These are phyloP conservation scores for Scrobipalpa costella DNA, from an alignment of 2,888 invertebrate species.

Conservation along the genomic window DNA sequence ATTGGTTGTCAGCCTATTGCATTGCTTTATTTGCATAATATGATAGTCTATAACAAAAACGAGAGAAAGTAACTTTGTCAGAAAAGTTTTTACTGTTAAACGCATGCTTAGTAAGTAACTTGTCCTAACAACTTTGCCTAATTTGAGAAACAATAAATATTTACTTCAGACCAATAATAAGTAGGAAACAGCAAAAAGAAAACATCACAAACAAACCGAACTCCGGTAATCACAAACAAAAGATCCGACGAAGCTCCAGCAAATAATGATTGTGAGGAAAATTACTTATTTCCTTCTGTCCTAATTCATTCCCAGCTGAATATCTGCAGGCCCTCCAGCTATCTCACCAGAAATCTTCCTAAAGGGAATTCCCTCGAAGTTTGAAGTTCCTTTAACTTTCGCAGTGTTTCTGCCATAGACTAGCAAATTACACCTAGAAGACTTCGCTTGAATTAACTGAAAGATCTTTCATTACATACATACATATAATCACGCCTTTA, in stretches of 20 bases:
- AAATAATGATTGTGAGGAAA: background rate
- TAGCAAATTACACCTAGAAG: background rate
- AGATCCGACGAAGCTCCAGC: background rate
- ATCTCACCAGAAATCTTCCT: background rate
- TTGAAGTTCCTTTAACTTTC: slow-evolving; percentile 15
- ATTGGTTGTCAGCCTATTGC: no score
- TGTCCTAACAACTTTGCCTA: no score
- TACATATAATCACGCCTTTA: no score
- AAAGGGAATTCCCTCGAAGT: background rate
- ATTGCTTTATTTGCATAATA: no score
- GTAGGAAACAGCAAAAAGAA: background rate
- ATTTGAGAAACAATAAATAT: no score
- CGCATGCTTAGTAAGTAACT: no score
- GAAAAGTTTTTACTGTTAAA: no score
- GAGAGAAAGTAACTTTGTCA: no score
- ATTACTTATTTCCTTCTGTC: background rate
- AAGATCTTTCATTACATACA: no score
- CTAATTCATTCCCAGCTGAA: slow-evolving; percentile 11
- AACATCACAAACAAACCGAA: background rate
- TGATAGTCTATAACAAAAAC: no score
- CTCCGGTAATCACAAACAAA: background rate
- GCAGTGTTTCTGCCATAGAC: slow-evolving; percentile 1
- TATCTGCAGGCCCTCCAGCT: slow-evolving; percentile 4
- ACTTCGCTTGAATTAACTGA: background rate
- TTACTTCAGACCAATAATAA: no score